Base-by-base conservation (phyloP, 2,797 vertebrate genomes). In the Dallia pectoralis region DNA sequence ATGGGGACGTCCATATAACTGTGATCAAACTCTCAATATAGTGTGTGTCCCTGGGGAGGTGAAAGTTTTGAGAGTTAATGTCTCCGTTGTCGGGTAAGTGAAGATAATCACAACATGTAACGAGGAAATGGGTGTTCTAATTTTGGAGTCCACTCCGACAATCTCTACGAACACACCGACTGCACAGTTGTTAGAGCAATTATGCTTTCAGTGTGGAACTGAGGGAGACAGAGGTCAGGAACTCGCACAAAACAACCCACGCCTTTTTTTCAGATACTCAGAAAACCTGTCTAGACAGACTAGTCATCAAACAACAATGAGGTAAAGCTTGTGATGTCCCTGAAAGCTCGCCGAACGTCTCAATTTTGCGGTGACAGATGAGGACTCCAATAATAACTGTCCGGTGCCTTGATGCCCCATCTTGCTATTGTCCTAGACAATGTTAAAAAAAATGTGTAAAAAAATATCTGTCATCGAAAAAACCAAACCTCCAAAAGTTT, bases 301-400 rank as follows among this genome's bases (percentile, higher is more conserved):
- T 29, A 27, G 7, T 25, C 40, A 29, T 16, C 40, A 4, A 19
- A 30, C 67, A 49, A 44, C 33, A 44, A 68, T 6, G 48, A 11
- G n/a, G 40, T 12, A 36, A 18, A 40, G 25, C 4, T 22, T 25
- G 7, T 25, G 67, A 47, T 49, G 40, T 27, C 47, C 12, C 19
- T 49, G 49, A 68, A 49, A 30, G 30, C 47, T 29, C 47, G 19
- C 67, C 67, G 27, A 27, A 29, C 15, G 18, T 14, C 27, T 49
- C 25, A 19, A 48, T 68, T 48, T 68, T 1, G 67, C 14, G 9
- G 40, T 68, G 67, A 68, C 67, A 19, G 67, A 22, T 68, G 15
- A 29, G 25, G 25, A 29, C 25, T 27, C 1, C 67, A 29, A 11
- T 30, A 8, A 68, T 1, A 48, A 18, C 22, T 15, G 44, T 49